Conservation (phyloP, 2,113 vertebrate genomes). For the Rhineura floridana region DNA sequence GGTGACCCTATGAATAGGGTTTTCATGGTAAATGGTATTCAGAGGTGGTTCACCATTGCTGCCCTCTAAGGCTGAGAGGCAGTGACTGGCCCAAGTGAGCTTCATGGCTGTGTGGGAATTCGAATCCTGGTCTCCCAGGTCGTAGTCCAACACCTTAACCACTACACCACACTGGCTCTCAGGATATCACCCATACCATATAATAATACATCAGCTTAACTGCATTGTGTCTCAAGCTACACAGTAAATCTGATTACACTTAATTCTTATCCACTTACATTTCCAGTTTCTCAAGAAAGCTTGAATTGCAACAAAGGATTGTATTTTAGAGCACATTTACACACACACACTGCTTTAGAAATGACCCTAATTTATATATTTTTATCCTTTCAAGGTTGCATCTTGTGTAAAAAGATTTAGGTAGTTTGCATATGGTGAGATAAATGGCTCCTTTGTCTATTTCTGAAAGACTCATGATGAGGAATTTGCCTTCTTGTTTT, state of each 20-base stretch:
- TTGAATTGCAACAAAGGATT: background rate
- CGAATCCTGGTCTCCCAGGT: too few species aligned
- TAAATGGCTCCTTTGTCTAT: background rate
- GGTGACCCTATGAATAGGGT: too few species aligned
- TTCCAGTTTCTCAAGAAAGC: background rate
- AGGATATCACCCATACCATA: too few species aligned
- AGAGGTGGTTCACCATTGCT: too few species aligned
- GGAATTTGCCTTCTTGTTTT: background rate
- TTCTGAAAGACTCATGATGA: constrained; percentile 11
- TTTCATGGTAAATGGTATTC: too few species aligned
- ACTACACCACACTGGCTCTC: too few species aligned
- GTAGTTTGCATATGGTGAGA: background rate
- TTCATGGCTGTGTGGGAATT: too few species aligned
- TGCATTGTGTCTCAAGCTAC: background rate
- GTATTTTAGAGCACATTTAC: background rate
- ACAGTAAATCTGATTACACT: background rate
- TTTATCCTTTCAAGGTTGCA: constrained; percentile 7
- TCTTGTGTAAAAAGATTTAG: background rate
- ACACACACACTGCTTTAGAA: background rate
- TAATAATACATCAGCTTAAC: background rate
- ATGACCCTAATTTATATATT: background rate
- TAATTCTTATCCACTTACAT: background rate
- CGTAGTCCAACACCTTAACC: too few species aligned
- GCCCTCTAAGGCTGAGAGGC: too few species aligned
- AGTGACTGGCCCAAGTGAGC: too few species aligned